Evolutionary conservation across 2,113 vertebrate genomes (phyloP).

Genomic region (Pyrgilauda ruficollis): DNA sequence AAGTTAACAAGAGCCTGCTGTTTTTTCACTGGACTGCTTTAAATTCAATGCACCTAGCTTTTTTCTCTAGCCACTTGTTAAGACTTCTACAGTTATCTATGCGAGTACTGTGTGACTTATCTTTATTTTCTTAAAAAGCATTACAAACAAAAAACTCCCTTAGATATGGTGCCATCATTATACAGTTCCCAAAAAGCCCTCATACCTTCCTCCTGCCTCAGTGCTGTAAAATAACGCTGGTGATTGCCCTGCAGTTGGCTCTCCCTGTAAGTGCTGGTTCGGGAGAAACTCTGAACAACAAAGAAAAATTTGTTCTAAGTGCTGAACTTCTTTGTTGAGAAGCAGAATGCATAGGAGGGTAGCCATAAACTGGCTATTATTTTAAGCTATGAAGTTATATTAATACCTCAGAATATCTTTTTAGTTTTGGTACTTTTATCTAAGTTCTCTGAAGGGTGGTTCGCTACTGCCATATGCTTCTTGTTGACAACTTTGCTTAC

Average conservation of each 20-base stretch:
- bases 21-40: background rate
- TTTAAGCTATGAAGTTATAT: background rate
- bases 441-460: background rate
- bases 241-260: background rate
- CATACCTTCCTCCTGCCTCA: background rate
- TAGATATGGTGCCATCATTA: fast-evolving
- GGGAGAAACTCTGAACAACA: background rate
- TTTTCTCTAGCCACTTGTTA: background rate
- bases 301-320: background rate
- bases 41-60: background rate
- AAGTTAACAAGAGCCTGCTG: background rate
- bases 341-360: background rate
- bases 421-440: background rate
- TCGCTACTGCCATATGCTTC: background rate
- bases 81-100: background rate
- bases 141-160: background rate
- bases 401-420: background rate
- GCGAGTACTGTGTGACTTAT: fast-evolving
- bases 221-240: background rate
- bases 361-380: background rate
- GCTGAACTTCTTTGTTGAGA: background rate
- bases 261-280: background rate
- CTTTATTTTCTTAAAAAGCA: background rate
- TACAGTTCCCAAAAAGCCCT: background rate
- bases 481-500: background rate